phyloP scores from a whole-genome alignment of 2,797 vertebrate species.

The Neosilurus mollespiculum region DNA sequence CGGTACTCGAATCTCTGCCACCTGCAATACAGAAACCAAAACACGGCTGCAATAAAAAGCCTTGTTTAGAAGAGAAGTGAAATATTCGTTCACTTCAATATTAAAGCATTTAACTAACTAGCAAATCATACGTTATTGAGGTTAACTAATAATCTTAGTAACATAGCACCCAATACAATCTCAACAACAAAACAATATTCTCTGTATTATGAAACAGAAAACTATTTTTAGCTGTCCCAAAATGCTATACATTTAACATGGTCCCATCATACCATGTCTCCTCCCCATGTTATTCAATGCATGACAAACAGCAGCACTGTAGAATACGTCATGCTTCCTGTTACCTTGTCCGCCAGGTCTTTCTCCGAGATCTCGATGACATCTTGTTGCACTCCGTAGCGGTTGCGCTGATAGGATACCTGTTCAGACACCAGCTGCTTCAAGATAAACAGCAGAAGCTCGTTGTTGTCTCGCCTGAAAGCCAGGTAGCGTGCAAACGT shows the following conservation, averaged over 20 bases:
- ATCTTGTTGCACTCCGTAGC: constrained; percentile 93
- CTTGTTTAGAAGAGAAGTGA: neutral
- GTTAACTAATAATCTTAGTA: neutral
- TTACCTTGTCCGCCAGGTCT: constrained; percentile 92
- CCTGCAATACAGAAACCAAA: neutral
- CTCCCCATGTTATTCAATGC: neutral
- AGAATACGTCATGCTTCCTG: neutral
- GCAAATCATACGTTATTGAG: neutral
- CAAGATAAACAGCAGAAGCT: constrained; percentile 93
- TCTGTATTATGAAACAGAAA: neutral
- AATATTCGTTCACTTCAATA: neutral
- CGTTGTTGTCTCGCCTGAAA: constrained; percentile 94
- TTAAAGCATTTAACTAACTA: neutral
- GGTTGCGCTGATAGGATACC: constrained; percentile 89
- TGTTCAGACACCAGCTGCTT: constrained; percentile 97
- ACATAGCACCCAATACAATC: neutral
- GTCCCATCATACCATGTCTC: too few relatives aligned
- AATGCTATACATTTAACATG: too few relatives aligned
- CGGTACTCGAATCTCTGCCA: too few relatives aligned
- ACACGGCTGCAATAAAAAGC: neutral
- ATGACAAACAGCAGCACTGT: neutral
- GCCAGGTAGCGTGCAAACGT: constrained; percentile 92
- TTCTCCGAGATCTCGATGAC: constrained; percentile 88
- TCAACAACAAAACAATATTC: neutral
- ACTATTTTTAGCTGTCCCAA: neutral